Evolutionary conservation across 2,113 vertebrate genomes (phyloP).

Genomic region (Terrapene triunguis): DNA sequence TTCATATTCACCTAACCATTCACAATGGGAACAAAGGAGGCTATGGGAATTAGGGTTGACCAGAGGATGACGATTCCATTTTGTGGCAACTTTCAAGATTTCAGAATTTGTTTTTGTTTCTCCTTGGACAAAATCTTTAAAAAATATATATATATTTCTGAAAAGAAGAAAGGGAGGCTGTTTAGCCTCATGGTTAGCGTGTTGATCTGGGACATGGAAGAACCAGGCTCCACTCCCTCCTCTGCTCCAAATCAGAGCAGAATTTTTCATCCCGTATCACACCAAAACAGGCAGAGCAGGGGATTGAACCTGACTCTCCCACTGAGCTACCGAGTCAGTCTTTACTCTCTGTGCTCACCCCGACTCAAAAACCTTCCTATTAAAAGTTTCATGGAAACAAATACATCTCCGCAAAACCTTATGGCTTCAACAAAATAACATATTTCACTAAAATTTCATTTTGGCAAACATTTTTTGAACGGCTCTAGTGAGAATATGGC

Average conservation of each 20-base stretch:
- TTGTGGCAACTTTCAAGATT: too few relatives aligned
- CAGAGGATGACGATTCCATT: too few relatives aligned
- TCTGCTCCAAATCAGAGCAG: neutral
- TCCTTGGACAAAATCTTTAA: too few relatives aligned
- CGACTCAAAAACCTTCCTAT: neutral
- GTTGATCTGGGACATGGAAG: neutral
- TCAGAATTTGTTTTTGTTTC: too few relatives aligned
- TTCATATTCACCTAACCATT: neutral
- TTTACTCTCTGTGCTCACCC: neutral
- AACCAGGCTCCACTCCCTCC: neutral
- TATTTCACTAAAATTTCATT: neutral
- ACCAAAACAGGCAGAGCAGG: neutral
- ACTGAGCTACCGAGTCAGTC: neutral
- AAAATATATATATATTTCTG: too few relatives aligned
- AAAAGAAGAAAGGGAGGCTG: too few relatives aligned
- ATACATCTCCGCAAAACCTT: neutral
- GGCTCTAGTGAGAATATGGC: neutral
- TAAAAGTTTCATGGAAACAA: neutral
- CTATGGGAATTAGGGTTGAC: neutral
- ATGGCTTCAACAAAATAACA: neutral
- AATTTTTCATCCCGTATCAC: neutral
- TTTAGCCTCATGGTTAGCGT: neutral
- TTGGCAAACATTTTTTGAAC: neutral
- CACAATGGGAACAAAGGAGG: constrained; percentile 6
- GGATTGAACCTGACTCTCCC: neutral